Evolutionary conservation across 2,113 vertebrate genomes (phyloP), one percentile per base, ranked within the genome.

Genomic region (Gyps fulvus): DNA sequence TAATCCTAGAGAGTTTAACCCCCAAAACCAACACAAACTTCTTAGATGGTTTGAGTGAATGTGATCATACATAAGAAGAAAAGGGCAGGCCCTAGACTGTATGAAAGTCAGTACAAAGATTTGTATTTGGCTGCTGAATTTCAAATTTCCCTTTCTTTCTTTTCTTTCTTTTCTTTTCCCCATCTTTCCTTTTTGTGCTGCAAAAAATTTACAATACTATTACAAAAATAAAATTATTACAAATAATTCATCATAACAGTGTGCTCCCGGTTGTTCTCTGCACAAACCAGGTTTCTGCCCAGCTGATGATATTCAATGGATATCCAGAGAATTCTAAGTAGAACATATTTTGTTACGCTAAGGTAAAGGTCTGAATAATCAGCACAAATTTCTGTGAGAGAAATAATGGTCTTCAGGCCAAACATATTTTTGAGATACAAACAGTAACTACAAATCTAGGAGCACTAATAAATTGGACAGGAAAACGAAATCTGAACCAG

Each of bases 1-100:
- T 97, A 92, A 92, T 83, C 59, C 71, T 50, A 26, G 58, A 72
- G 22, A 65, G 38, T 90, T 95, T 95, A 96, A 93, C 74, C 10
- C 59, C 63, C 38, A 4, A 91, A 77, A 52, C 26, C 22, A 50
- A 54, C 6, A 81, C 32, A 70, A 81, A 61, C 9, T 78, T 92
- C 50, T 72, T 34, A 43, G 18, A 42, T 21, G 14, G 11, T 61
- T 42, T 62, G 38, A 62, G 38, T 29, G 42, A 73, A 45, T 13
- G 13, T 29, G 43, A 42, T 76, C 36, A 54, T 12, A 58, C 2
- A 4, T 11, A 62, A 38, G 29, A 81, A 84, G 31, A 74, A 80
- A 71, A 89, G 16, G 16, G 8, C 62, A 62, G 14, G 18, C n/a
- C 20, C 17, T n/a, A 71, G 45, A 38, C 45, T 45, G 8, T 11